Evolutionary conservation across 2,888 invertebrate species (phyloP), one percentile per base, ranked within the genome.

Genomic region (Mesorhabditis belari): DNA sequence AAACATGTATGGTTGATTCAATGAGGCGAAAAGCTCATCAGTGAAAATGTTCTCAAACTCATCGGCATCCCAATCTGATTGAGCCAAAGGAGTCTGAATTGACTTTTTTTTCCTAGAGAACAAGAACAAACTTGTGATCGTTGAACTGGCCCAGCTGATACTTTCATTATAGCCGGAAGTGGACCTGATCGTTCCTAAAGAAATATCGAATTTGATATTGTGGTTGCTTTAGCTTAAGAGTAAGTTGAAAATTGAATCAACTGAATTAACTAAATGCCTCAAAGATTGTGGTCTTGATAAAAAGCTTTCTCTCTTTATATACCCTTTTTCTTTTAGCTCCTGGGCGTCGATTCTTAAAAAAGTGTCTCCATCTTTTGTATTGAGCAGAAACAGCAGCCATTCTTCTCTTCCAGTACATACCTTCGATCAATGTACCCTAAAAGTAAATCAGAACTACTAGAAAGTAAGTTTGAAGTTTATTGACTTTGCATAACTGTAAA

Each of bases 371-470:
- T 88, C 93, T 92, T 86, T 95, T 93, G 86, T 98, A 98, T 85
- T 99, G 96, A 66, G 94, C 93, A 80, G 92, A 92, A 57, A 96
- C 93, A 51, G 94, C 94, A 75, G 92, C 91, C 71, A 93, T 87
- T 83, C 92, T 89, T 79, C 96, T 86, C 85, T 98, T 98, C 96
- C 98, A 98, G 85, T 98, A 99, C 86, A 96, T 98, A 62, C 96
- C 98, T 86, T 98, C 96, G 82, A 98, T 86, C 71, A 96, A 92
- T 66, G 92, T 90, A 77, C 95, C 92, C 94, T 95, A 61, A 27
- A 69, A 55, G 29, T 6, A 23, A n/a, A n/a, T n/a, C n/a, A n/a
- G n/a, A n/a, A n/a, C n/a, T n/a, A n/a, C n/a, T n/a, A n/a, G n/a
- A n/a, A n/a, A n/a, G n/a, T n/a, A n/a, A n/a, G n/a, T n/a, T n/a